Conservation (phyloP, 2,797 vertebrate species). For the Crypturellus tataupa region DNA sequence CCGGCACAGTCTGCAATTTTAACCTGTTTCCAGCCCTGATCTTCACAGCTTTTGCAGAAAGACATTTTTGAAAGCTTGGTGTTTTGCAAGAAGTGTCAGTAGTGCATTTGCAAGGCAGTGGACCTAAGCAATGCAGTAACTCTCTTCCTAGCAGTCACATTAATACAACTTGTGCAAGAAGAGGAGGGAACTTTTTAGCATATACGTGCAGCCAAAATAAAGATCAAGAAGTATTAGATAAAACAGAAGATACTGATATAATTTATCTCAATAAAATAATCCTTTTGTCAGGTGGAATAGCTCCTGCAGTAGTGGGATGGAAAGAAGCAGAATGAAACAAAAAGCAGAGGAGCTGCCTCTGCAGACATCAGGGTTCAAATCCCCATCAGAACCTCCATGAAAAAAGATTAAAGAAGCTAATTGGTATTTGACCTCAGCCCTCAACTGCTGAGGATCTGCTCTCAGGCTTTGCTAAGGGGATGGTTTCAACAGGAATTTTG, state of each 20-base stretch:
- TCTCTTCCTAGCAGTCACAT: not conserved
- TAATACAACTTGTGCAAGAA: not conserved
- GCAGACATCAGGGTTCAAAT: rapidly evolving
- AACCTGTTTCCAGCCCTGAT: not conserved
- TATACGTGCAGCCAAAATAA: too few relatives aligned
- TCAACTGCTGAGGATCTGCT: not conserved
- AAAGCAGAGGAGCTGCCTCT: not conserved
- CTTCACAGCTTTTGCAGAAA: not conserved
- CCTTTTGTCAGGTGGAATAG: not conserved
- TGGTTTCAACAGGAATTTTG: not conserved
- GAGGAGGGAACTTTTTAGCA: not conserved
- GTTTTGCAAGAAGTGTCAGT: not conserved
- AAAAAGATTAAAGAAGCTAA: not conserved
- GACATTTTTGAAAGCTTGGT: not conserved
- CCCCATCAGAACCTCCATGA: not conserved
- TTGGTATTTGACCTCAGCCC: not conserved
- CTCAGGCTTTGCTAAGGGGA: not conserved
- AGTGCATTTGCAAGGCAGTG: not conserved
- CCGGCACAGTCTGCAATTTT: not conserved
- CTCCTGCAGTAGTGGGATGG: not conserved
- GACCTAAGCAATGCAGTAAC: not conserved
- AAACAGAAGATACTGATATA: not conserved
- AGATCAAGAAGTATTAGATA: not conserved
- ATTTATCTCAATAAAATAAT: not conserved
- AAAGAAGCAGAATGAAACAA: not conserved